A percentile compares a stretch with the other conserved stretches of the same genome.
These are phyloP conservation scores for Cochlearius cochlearius DNA, from an alignment of 2,113 vertebrate genomes.

Conservation along the genomic window DNA sequence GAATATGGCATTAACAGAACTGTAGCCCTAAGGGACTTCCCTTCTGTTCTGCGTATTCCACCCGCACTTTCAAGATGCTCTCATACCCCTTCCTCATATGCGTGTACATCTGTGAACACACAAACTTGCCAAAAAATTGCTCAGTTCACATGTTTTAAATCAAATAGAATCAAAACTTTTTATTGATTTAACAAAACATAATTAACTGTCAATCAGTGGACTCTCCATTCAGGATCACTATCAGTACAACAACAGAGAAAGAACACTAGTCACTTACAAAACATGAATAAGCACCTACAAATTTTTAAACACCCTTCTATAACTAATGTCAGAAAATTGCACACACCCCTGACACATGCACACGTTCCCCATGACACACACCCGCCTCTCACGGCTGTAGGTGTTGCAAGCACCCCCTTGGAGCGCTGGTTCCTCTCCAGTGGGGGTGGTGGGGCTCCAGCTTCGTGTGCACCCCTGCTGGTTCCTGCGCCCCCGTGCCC, in stretches of 20 bases:
- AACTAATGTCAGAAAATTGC: background rate
- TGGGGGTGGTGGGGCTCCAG: background rate
- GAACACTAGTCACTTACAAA: background rate
- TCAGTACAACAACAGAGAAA: background rate
- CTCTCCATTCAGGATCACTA: background rate
- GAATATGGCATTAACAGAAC: background rate
- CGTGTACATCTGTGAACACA: background rate
- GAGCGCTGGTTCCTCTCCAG: background rate
- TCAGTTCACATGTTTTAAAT: fast-evolving
- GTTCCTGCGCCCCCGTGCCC: background rate
- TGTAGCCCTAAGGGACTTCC: background rate
- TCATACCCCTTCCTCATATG: background rate
- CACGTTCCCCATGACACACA: background rate
- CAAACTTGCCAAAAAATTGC: background rate
- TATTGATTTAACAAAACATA: background rate
- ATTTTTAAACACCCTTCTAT: background rate
- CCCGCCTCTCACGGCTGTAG: background rate
- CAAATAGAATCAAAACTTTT: background rate
- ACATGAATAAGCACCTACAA: background rate
- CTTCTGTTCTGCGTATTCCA: background rate
- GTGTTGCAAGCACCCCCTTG: too few relatives aligned
- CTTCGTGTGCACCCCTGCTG: fast-evolving
- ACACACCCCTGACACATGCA: fast-evolving
- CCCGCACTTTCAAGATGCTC: background rate
- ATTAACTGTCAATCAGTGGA: background rate